Base-by-base conservation (phyloP, 2,797 vertebrate species). In the Acanthis flammea region DNA sequence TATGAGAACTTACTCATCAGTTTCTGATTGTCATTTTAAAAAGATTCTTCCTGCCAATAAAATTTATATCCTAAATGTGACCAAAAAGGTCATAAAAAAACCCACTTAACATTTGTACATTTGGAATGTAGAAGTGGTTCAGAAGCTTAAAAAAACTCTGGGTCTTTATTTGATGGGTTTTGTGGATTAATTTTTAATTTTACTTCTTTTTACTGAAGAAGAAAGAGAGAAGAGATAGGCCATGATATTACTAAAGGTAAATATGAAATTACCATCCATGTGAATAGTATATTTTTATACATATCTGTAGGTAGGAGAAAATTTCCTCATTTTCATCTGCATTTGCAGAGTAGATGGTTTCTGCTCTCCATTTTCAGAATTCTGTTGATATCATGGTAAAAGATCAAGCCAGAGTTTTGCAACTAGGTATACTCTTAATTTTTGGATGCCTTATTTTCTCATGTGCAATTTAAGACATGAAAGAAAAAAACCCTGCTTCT, bases 1-100 rank as follows among this genome's bases (percentile, higher is more conserved):
- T 41, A 54, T 10, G 7, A 91, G 41, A 22, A 22, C 7, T 47
- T 70, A 33, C 25, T 35, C 16, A 14, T 66, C 25, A 62, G 44
- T 9, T 61, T 77, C 51, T 88, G 62, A 48, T 44, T 50, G 19
- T 31, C 16, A 50, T 92, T 82, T 86, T 61, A 60, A 65, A 4
- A 60, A 47, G 11, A 1, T 60, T 23, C 4, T 4, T 33, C 6
- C 6, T 1, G 3, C 5, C n/a, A 11, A 8, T 39, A 53, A 75
- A 58, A 55, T 30, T 45, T 51, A 10, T 58, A 6, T 57, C 61
- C 14, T 54, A 57, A 63, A 47, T 45, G 10, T 77, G 37, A 54
- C 28, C 6, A 67, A 65, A 92, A 88, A 30, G 6, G 6, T 79
- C 23, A 24, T 48, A 21, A 58, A 73, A 81, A 50, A 6, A 0